These are phyloP conservation scores for Poeciliopsis occidentalis DNA, from an alignment of 2,113 vertebrate species.

Conservation along the genomic window DNA sequence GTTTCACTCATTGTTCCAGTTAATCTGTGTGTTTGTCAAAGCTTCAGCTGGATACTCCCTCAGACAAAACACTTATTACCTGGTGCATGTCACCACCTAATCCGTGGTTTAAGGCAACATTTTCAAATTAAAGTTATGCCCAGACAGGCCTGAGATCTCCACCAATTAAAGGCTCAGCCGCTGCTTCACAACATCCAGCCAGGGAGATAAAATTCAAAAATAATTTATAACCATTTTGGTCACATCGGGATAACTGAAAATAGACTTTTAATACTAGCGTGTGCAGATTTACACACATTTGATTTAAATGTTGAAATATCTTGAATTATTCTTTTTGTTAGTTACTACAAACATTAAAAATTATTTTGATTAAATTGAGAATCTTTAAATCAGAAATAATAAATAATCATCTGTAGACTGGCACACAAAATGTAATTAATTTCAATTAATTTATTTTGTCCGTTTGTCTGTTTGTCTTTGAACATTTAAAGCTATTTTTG, in stretches of 20 bases:
- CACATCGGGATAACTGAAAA: background rate
- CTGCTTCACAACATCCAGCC: conserved; percentile 24
- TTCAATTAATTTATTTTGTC: too few species aligned
- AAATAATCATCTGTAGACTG: too few species aligned
- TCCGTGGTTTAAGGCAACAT: conserved; percentile 34
- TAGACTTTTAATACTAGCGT: too few species aligned
- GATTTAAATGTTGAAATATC: background rate
- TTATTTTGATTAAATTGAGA: background rate
- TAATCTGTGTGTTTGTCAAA: background rate
- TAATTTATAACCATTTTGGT: background rate
- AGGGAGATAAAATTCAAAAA: background rate
- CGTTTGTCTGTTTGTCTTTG: background rate
- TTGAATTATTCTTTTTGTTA: background rate
- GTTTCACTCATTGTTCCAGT: background rate
- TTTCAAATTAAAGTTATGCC: conserved; percentile 55
- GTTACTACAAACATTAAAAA: background rate
- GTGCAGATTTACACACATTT: background rate
- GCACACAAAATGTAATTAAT: too few species aligned
- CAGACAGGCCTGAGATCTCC: conserved; percentile 41
- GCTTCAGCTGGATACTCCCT: conserved; percentile 5
- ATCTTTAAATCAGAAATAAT: background rate
- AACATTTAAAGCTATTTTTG: conserved; percentile 1
- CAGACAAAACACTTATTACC: conserved; percentile 6
- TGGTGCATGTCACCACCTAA: conserved; percentile 48
- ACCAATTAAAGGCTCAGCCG: background rate